Conservation (phyloP, 2,797 vertebrate genomes). For the Sebastes umbrosus region DNA sequence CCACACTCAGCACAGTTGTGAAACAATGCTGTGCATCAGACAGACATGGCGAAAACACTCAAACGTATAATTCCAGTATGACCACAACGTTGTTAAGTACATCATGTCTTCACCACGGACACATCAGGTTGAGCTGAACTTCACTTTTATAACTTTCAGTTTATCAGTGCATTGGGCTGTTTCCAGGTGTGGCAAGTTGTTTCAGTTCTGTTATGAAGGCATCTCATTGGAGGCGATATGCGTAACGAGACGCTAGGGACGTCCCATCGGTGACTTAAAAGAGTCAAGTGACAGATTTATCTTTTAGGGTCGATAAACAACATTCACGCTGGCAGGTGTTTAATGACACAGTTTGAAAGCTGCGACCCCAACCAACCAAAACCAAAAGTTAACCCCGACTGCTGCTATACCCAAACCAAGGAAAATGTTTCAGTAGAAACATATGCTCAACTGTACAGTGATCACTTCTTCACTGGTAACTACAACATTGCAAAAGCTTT, state of each 20-base stretch:
- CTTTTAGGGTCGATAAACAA: background rate
- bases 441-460: background rate
- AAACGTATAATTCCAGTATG: background rate
- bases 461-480: background rate
- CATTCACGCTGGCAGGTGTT: background rate
- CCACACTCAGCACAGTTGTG: background rate
- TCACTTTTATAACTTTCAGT: constrained; percentile 21
- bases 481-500: background rate
- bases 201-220: constrained; percentile 70
- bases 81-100: background rate
- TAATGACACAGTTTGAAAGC: background rate
- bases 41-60: background rate
- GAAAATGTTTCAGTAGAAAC: background rate
- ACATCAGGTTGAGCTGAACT: background rate
- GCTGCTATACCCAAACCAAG: background rate
- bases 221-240: background rate
- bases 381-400: background rate
- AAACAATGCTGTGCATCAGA: background rate
- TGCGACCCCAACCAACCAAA: background rate
- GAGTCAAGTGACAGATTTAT: background rate
- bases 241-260: constrained; percentile 20
- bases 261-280: constrained; percentile 5
- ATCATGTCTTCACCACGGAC: constrained; percentile 14
- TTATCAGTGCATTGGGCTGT: constrained; percentile 10
- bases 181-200: constrained; percentile 61